phyloP scores from a whole-genome alignment of 2,113 vertebrate species.

The Hippocampus guttulatus region DNA sequence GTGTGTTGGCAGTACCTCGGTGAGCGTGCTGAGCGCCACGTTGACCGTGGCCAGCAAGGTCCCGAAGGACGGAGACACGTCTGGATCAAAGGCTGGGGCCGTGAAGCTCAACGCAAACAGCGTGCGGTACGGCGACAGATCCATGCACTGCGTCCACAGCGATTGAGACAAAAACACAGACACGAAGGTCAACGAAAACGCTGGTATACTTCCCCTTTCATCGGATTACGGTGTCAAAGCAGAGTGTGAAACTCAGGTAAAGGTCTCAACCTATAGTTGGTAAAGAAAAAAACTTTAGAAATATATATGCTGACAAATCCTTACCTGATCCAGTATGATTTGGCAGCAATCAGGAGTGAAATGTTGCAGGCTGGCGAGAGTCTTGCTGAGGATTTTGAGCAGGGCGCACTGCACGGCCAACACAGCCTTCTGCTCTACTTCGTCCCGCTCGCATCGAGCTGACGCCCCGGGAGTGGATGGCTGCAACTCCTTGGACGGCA shows the following conservation, averaged over 20 bases:
- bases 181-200: too few species aligned
- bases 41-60: slow-evolving; percentile 94
- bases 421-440: slow-evolving; percentile 83
- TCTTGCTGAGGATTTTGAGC: slow-evolving; percentile 96
- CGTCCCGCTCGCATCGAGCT: slow-evolving; percentile 75
- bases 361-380: slow-evolving; percentile 85
- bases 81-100: slow-evolving; percentile 90
- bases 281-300: too few species aligned
- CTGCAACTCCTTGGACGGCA: slow-evolving; percentile 72
- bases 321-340: slow-evolving; percentile 92
- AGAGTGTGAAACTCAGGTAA: too few species aligned
- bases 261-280: too few species aligned
- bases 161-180: too few species aligned
- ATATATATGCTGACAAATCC: too few species aligned
- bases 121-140: slow-evolving; percentile 88
- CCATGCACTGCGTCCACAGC: slow-evolving; percentile 77
- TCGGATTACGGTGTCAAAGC: too few species aligned
- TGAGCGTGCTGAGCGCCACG: slow-evolving; percentile 88
- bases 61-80: slow-evolving; percentile 93
- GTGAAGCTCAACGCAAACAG: slow-evolving; percentile 93
- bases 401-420: slow-evolving; percentile 88
- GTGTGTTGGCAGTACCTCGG: slow-evolving; percentile 75
- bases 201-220: too few species aligned
- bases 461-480: slow-evolving; percentile 16
- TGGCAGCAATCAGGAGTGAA: slow-evolving; percentile 98